phyloP scores from a whole-genome alignment of 2,888 invertebrate genomes.

The Xestia ashworthii region DNA sequence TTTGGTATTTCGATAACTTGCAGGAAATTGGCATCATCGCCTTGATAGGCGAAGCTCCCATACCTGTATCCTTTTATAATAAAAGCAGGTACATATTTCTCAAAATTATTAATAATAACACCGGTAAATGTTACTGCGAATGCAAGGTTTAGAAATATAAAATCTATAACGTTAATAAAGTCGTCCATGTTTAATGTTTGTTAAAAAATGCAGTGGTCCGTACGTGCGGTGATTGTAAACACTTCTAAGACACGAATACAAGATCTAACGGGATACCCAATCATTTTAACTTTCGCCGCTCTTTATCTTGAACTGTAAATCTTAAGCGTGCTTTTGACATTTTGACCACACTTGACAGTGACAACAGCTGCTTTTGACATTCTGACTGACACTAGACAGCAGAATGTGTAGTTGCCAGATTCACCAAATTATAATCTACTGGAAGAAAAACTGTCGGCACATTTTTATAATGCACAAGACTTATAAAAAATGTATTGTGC shows the following conservation, averaged over 20 bases:
- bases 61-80: constrained; percentile 93
- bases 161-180: constrained; percentile 83
- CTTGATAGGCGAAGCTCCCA: constrained; percentile 93
- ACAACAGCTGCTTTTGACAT: constrained; percentile 19
- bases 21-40: constrained; percentile 84
- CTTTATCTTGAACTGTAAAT: constrained; percentile 4
- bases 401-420: constrained; percentile 21
- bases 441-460: too few relatives aligned
- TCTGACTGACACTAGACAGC: neutral
- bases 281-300: constrained; percentile 64
- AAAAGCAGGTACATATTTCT: constrained; percentile 92
- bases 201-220: constrained; percentile 36
- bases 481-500: too few relatives aligned
- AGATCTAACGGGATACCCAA: constrained; percentile 67
- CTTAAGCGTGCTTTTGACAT: constrained; percentile 16
- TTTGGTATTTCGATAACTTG: constrained; percentile 93
- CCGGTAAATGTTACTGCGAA: constrained; percentile 89
- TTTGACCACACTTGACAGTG: too few relatives aligned
- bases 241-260: constrained; percentile 58
- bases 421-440: too few relatives aligned
- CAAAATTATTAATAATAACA: constrained; percentile 91
- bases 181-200: constrained; percentile 57
- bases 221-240: constrained; percentile 44
- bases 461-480: too few relatives aligned
- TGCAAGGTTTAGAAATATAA: constrained; percentile 84